Base-by-base conservation (phyloP, 2,113 vertebrate genomes). In the Addax nasomaculatus region DNA sequence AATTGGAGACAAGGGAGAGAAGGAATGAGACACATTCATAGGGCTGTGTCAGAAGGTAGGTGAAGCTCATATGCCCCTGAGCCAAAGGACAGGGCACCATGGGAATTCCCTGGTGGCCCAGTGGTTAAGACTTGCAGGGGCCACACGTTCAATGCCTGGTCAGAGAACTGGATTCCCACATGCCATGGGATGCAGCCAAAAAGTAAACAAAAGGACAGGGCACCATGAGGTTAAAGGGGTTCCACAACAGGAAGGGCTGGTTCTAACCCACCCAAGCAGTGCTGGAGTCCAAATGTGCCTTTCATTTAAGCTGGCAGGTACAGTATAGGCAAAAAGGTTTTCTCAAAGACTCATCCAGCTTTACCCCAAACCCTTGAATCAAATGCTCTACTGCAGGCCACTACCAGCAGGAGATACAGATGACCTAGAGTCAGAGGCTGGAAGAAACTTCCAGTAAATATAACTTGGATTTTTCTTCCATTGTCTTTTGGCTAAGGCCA, bases 371-470 rank as follows among this genome's bases (percentile, higher is more conserved):
- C 58, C 21, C 25, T 23, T 53, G 49, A 91, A 14, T 93, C 62
- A 51, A 93, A 57, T 43, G 39, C 33, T 92, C 11, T 45, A n/a
- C 15, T 70, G 16, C 39, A 93, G 57, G 43, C 51, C 15, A 91
- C 30, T 67, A 83, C 62, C 25, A 83, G 11, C 12, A 84, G n/a
- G 53, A 81, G 16, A 43, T 73, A 80, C 47, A 62, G 49, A 93
- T 9, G 45, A 27, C 39, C 33, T 92, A 30, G 51, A 80, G 27
- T 73, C 73, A 91, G 83, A 83, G 25, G 62, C 57, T 91, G 53
- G 19, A 85, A 45, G 88, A 97, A 94, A 57, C 30, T 81, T 92
- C 13, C 58, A 89, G n/a, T 92, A 93, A 86, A 86, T 58, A 73
- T 91, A 93, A 76, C 30, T 94, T 96, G 88, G 33, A 45, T 70